These are phyloP conservation scores for Lasioglossum marginatum DNA, from an alignment of 2,888 invertebrate species.

Conservation along the genomic window DNA sequence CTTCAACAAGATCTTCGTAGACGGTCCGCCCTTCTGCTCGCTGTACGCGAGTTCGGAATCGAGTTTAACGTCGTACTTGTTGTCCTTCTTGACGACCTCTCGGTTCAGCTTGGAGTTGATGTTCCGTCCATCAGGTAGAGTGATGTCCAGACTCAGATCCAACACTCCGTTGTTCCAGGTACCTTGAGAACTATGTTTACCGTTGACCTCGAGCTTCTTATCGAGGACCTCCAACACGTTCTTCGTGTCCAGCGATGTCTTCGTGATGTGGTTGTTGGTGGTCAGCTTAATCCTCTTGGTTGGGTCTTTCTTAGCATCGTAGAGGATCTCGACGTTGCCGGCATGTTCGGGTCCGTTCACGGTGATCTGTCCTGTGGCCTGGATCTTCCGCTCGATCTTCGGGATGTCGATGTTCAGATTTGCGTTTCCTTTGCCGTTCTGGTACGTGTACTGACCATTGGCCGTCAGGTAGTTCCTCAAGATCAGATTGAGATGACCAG, in stretches of 20 bases:
- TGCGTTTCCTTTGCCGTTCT: slow-evolving; percentile 88
- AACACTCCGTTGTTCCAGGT: slow-evolving; percentile 84
- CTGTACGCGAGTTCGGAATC: slow-evolving; percentile 81
- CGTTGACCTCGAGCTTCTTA: slow-evolving; percentile 85
- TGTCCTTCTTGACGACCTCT: slow-evolving; percentile 70
- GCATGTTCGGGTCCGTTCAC: slow-evolving; percentile 87
- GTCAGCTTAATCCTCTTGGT: slow-evolving; percentile 88
- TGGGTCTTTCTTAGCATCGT: slow-evolving; percentile 90
- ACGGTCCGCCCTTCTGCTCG: slow-evolving; percentile 83
- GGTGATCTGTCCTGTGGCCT: slow-evolving; percentile 86
- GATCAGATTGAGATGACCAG: slow-evolving; percentile 86
- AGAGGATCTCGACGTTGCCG: slow-evolving; percentile 87
- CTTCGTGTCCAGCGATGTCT: slow-evolving; percentile 87
- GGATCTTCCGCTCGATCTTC: slow-evolving; percentile 84
- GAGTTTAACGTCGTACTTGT: slow-evolving; percentile 61
- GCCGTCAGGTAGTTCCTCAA: slow-evolving; percentile 88
- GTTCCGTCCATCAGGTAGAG: slow-evolving; percentile 85
- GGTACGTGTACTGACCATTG: slow-evolving; percentile 88
- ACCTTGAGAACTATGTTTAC: slow-evolving; percentile 84
- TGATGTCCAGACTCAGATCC: slow-evolving; percentile 85
- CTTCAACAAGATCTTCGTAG: slow-evolving; percentile 83
- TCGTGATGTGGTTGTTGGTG: slow-evolving; percentile 87
- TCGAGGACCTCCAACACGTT: slow-evolving; percentile 85
- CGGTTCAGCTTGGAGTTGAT: slow-evolving; percentile 83
- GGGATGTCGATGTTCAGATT: slow-evolving; percentile 86